These are phyloP conservation scores for Oreonectes daqikongensis DNA, from an alignment of 2,797 vertebrate species.

Conservation along the genomic window DNA sequence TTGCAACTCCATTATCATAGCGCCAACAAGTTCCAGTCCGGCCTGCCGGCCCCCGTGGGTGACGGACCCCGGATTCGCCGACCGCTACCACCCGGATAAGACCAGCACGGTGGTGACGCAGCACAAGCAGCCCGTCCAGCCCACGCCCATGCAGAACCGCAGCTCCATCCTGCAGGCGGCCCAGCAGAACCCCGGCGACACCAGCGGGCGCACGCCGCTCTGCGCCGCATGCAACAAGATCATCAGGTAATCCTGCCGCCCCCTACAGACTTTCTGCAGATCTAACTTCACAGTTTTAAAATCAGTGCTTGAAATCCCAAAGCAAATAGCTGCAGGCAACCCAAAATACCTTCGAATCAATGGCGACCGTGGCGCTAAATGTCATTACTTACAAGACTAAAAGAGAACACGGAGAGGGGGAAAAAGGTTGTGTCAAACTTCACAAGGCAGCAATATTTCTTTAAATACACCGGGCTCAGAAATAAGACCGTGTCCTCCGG, in stretches of 20 bases:
- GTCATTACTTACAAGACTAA: conserved; percentile 39
- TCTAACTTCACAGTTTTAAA: background rate
- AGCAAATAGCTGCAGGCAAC: background rate
- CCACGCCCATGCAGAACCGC: conserved; percentile 93
- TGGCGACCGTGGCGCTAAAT: conserved; percentile 40
- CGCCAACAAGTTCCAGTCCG: conserved; percentile 63
- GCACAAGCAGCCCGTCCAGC: conserved; percentile 89
- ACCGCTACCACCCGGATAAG: conserved; percentile 93
- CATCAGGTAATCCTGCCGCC: conserved; percentile 83
- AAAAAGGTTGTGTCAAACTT: conserved; percentile 51
- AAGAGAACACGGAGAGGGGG: conserved; percentile 10
- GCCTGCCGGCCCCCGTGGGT: conserved; percentile 92
- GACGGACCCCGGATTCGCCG: conserved; percentile 88
- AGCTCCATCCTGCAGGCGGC: conserved; percentile 96
- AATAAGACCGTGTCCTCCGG: conserved; percentile 24
- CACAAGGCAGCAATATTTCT: conserved; percentile 35
- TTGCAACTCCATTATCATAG: background rate
- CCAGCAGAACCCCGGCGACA: conserved; percentile 79
- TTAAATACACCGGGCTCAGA: conserved; percentile 16
- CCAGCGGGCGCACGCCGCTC: conserved; percentile 83
- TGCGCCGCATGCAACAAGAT: conserved; percentile 96
- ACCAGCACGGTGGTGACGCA: conserved; percentile 93
- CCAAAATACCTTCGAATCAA: conserved; percentile 33
- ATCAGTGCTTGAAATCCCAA: conserved; percentile 5
- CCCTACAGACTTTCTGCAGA: background rate